Percentiles rank a stretch among this genome's conserved stretches.
Conservation (phyloP, 53 echinoderm and acorn worm species). For the Paracentrotus lividus region DNA sequence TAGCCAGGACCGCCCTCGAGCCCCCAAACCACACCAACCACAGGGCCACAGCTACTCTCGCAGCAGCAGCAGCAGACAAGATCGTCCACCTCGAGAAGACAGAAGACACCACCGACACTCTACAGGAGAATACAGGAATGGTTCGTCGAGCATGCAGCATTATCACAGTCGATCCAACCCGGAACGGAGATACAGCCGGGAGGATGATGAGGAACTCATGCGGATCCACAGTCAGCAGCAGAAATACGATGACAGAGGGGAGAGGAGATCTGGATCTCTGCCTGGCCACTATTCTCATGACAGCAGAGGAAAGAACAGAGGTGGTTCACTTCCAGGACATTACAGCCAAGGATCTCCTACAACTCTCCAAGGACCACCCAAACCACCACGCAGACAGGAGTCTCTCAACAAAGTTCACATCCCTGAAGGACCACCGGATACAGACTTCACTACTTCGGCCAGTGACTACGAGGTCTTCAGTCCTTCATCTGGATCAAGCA, state of each 20-base stretch:
- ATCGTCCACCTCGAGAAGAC: slow-evolving; percentile 52
- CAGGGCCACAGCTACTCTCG: slow-evolving; percentile 55
- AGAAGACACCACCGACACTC: slow-evolving; percentile 37
- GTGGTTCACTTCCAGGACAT: slow-evolving; percentile 52
- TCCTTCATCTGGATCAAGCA: slow-evolving; percentile 66
- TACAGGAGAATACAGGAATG: slow-evolving; percentile 51
- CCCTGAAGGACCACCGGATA: slow-evolving; percentile 74
- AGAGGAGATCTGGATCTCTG: slow-evolving; percentile 46
- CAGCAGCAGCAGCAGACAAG: slow-evolving; percentile 4
- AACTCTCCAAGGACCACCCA: slow-evolving; percentile 81
- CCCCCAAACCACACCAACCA: slow-evolving; percentile 61
- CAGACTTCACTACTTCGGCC: slow-evolving; percentile 47
- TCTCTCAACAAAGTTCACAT: slow-evolving; percentile 92
- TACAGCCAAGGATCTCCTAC: slow-evolving; percentile 54
- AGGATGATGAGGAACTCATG: slow-evolving; percentile 66
- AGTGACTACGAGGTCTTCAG: slow-evolving; percentile 60
- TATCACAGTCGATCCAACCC: neutral
- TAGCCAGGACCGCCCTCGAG: slow-evolving; percentile 57
- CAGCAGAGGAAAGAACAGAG: slow-evolving; percentile 47
- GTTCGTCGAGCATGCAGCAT: slow-evolving; percentile 66
- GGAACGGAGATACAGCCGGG: slow-evolving; percentile 52
- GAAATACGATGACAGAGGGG: slow-evolving; percentile 53
- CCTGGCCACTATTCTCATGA: slow-evolving; percentile 56
- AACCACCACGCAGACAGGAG: slow-evolving; percentile 95
- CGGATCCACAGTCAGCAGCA: slow-evolving; percentile 32